These are phyloP conservation scores for Porites rus DNA, from an alignment of 92 coral and sea anemone genomes.

Conservation along the genomic window DNA sequence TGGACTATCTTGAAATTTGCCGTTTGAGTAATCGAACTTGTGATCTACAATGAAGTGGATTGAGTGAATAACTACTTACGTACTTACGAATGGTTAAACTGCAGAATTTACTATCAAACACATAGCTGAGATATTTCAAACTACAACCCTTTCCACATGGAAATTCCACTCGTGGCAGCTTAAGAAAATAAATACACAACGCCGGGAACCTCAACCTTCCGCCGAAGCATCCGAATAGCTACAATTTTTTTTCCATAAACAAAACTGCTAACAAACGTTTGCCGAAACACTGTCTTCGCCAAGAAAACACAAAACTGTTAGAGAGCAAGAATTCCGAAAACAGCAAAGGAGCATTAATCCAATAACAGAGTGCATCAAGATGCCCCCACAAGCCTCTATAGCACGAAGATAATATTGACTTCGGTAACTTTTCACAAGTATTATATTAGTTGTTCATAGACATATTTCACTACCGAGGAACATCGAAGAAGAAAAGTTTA, in stretches of 20 bases:
- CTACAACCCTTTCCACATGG: background rate
- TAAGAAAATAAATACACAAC: background rate
- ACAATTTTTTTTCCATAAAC: no score
- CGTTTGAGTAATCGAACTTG: slow-evolving; percentile 18
- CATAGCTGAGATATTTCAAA: background rate
- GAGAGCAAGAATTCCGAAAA: background rate
- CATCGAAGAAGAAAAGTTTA: background rate
- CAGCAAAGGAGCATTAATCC: background rate
- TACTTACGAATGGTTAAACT: background rate
- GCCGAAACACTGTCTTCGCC: background rate
- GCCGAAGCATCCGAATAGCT: background rate
- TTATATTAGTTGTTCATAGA: background rate
- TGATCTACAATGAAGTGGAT: slow-evolving; percentile 26
- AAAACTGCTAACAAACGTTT: background rate
- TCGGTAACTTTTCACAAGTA: background rate
- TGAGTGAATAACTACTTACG: slow-evolving; percentile 1
- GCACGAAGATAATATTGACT: no score
- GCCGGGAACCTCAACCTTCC: background rate
- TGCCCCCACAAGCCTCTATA: background rate
- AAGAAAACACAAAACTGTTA: background rate
- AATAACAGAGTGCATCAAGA: background rate
- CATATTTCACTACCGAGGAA: background rate
- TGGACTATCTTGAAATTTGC: slow-evolving; percentile 2
- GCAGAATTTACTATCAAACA: background rate
- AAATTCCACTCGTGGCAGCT: background rate